phyloP scores from a whole-genome alignment of 2,113 vertebrate genomes.

The Sphyrna mokarran region DNA sequence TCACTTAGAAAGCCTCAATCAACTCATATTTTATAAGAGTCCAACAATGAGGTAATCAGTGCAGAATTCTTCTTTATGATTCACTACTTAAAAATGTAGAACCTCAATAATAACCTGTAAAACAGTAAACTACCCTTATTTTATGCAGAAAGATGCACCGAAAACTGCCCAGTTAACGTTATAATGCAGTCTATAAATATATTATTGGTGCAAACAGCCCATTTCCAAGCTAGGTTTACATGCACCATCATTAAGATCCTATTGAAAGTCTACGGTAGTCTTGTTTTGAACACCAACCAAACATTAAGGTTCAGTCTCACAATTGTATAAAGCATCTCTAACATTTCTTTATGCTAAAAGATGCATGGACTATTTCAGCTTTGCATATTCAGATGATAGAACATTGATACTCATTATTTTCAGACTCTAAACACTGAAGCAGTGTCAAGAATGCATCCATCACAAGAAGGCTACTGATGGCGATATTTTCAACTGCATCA shows the following conservation, averaged over 20 bases:
- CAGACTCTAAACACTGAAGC: slow-evolving; percentile 97
- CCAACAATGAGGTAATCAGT: neutral
- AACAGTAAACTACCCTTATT: neutral
- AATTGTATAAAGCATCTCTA: slow-evolving; percentile 75
- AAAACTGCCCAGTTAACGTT: neutral
- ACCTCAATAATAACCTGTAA: neutral
- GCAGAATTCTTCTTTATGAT: neutral
- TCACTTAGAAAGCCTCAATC: slow-evolving; percentile 3
- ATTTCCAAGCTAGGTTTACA: neutral
- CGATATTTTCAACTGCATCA: slow-evolving; percentile 79
- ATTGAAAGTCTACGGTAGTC: neutral
- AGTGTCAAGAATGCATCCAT: slow-evolving; percentile 99
- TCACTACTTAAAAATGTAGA: neutral
- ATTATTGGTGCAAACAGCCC: neutral
- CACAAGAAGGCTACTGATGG: slow-evolving; percentile 69
- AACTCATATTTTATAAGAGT: neutral
- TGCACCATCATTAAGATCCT: neutral
- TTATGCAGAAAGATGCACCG: neutral
- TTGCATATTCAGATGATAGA: slow-evolving; percentile 93
- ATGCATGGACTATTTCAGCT: slow-evolving; percentile 83
- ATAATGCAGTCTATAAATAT: slow-evolving; percentile 9
- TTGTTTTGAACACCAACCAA: slow-evolving; percentile 62
- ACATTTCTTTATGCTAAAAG: slow-evolving; percentile 92
- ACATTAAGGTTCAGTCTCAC: slow-evolving; percentile 90
- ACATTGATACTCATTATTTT: slow-evolving; percentile 99